Evolutionary conservation across 2,888 invertebrate genomes (phyloP), one percentile per base, ranked within the genome.

Genomic region (Tupiocoris notatus): DNA sequence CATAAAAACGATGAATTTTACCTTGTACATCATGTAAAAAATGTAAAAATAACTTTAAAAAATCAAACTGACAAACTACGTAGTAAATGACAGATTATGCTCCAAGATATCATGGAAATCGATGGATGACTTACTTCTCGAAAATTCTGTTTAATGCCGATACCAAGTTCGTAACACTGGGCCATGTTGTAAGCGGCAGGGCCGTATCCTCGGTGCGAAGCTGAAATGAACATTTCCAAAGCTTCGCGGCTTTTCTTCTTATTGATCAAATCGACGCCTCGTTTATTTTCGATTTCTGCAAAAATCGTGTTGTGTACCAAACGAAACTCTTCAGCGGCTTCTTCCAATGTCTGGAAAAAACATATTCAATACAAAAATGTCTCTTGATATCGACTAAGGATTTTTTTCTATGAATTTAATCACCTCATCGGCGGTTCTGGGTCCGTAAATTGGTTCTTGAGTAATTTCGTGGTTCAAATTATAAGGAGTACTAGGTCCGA

Each of bases 181-280:
- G 88, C 91, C 78, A 91, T 84, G 82, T 91, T 91, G 81, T 88
- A 91, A 78, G 88, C 85, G 39, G 90, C 90, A 79, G 87, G 87
- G 70, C 88, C 85, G 82, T 89, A 87, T 2, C 77, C 79, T 87
- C 87, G 85, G 80, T 86, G 85, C 20, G 88, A 87, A 78, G 89
- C 89, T 76, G 86, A 86, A 80, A 82, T 80, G 79, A 86, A 85
- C 80, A 88, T 88, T 64, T 86, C 83, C 74, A 89, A 83, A 78
- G 88, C 88, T 76, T 88, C 85, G 59, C 87, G 86, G 80, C 87
- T 87, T 80, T 87, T 84, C 57, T 88, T 87, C 81, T 86, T 86
- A 81, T 88, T 86, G 81, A 89, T 86, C 18, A 88, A 88, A 80
- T 88, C 86, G 68, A 89, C 82, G 1, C 89, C 90, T 78, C 87